Evolutionary conservation across 2,113 vertebrate genomes (phyloP), one percentile per base, ranked within the genome.

Genomic region (Limnothrissa miodon): DNA sequence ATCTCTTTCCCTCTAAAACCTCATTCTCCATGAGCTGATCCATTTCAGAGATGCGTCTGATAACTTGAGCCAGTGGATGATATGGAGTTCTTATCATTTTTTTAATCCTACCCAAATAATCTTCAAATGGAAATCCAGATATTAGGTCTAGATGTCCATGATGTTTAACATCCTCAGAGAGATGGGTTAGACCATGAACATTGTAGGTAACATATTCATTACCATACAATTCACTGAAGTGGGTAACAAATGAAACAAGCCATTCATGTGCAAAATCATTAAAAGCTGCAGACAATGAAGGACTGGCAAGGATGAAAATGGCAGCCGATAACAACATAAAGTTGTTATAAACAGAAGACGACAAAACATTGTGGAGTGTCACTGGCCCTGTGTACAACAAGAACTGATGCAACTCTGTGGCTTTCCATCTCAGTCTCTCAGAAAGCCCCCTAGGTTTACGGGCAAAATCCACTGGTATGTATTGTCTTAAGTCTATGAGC

Each of bases 141-240:
- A n/a, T n/a, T n/a, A n/a, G n/a, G n/a, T n/a, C n/a, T n/a, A n/a
- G n/a, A n/a, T n/a, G n/a, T n/a, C n/a, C n/a, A n/a, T n/a, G n/a
- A n/a, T n/a, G n/a, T n/a, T n/a, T n/a, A n/a, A 87, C 80, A 80
- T 87, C 81, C 45, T 87, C 80, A 62, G 45, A 82, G 21, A 87
- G 33, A 39, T 83, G 78, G 9, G 80, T 62, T 23, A 87, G 51
- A 3, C 82, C 80, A 81, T 86, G 85, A 39, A 86, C 15, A 79
- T 82, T 86, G 44, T 86, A 81, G 3, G 81, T 21, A 11, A 42
- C 2, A 42, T 4, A 2, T 42, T 42, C 21, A 53, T 7, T 1
- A n/a, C 51, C 51, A 53, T 53, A 46, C 4, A 46, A 10, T 9
- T 10, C 13, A 1, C 2, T 9, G 11, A 2, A 46, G 11, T 46